Base-by-base conservation (phyloP, 1,140 invertebrate species). In the Mylabris phalerata region DNA sequence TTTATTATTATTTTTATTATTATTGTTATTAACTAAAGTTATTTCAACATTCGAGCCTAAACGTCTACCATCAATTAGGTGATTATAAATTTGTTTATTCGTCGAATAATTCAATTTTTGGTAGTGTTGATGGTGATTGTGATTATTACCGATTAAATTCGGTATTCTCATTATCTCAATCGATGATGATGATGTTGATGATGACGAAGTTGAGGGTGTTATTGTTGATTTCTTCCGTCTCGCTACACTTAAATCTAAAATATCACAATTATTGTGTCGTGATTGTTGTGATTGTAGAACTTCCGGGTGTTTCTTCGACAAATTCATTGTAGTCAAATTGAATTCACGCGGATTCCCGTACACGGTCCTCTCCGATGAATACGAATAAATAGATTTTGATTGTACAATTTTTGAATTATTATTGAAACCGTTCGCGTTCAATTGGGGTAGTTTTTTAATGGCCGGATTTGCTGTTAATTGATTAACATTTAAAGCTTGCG, bases 301-400 rank as follows among this genome's bases (percentile, higher is more conserved):
- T 77, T 32, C 71, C 77, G 61, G 7, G 66, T 49, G 19, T 19
- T 19, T 19, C 19, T 50, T 70, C 55, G 24, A 61, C 25, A 43
- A 27, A 48, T 59, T 55, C 32, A 57, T 54, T 4, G 55, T 75
- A 0, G 80, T 78, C 2, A 77, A 73, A 62, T 77, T 73, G 58
- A 82, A 75, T 80, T 86, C 84, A 64, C 86, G 86, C 0, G 85
- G 85, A 72, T 87, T 84, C 0, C 85, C 84, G 61, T 88, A 87
- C 4, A 87, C 81, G 0, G 77, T 85, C 58, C 79, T 82, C 62
- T 85, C 83, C 9, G 41, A 5, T 1, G 76, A 75, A 4, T 73
- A 75, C 0, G 78, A 78, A 67, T 84, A 87, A 45, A 85, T 83
- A 10, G 80, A 82, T 40, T 78, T 80, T 0, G 79, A 83, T 64